Evolutionary conservation across 2,888 invertebrate species (phyloP).

Genomic region (Euplagia quadripunctaria): DNA sequence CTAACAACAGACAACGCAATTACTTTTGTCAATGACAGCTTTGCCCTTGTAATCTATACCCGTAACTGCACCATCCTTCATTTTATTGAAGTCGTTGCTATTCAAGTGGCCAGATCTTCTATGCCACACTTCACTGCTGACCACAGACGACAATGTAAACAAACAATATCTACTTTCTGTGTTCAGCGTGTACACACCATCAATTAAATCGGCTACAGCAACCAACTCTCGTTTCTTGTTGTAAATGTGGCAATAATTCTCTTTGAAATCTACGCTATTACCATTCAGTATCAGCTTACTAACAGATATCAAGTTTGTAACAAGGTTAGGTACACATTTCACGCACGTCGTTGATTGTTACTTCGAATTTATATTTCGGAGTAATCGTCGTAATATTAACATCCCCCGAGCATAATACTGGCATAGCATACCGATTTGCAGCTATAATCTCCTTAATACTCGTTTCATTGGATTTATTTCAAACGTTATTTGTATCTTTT

Average conservation of each 20-base stretch:
- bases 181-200: background rate
- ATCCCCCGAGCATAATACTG: background rate
- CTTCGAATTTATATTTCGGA: background rate
- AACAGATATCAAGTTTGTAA: background rate
- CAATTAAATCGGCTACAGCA: background rate
- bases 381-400: background rate
- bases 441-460: background rate
- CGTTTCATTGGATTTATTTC: background rate
- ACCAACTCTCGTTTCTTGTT: background rate
- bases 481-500: background rate
- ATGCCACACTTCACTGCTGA: background rate
- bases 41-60: background rate
- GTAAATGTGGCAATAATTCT: background rate
- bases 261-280: background rate
- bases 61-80: background rate
- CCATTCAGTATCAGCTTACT: background rate
- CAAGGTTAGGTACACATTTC: background rate
- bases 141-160: background rate
- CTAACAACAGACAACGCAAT: background rate
- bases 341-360: background rate
- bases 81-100: background rate
- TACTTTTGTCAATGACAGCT: background rate
- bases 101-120: background rate
- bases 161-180: background rate
- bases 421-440: background rate